Conservation (phyloP, 2,888 invertebrate species). For the Tenthredo mesomela region DNA sequence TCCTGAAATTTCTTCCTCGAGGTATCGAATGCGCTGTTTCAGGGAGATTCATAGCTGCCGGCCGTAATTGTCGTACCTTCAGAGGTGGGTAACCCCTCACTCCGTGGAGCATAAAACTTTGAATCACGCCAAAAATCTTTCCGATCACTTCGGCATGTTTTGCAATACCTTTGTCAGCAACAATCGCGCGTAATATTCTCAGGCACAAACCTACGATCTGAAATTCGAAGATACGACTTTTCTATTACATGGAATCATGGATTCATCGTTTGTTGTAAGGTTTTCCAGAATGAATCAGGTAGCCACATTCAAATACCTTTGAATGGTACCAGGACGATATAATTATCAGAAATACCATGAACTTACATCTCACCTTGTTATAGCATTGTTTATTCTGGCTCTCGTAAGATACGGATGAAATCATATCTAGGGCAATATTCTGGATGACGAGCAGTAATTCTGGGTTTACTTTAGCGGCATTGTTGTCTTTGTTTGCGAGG, state of each 20-base stretch:
- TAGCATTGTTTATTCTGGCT: constrained; percentile 60
- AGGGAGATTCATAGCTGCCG: constrained; percentile 74
- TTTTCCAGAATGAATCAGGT: background rate
- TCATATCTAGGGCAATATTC: constrained; percentile 61
- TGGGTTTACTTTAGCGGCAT: constrained; percentile 56
- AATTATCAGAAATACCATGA: constrained; percentile 5
- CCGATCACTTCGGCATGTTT: constrained; percentile 66
- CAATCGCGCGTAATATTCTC: constrained; percentile 64
- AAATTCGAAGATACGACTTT: constrained; percentile 63
- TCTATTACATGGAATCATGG: constrained; percentile 53
- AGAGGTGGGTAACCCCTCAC: constrained; percentile 66
- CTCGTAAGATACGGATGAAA: constrained; percentile 60
- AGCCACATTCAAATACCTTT: background rate
- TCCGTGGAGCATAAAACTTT: constrained; percentile 72
- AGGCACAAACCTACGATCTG: constrained; percentile 68
- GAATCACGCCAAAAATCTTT: constrained; percentile 70
- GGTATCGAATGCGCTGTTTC: constrained; percentile 67
- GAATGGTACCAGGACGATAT: background rate
- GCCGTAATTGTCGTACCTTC: constrained; percentile 67
- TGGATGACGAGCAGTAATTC: constrained; percentile 64
- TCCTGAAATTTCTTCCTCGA: constrained; percentile 66
- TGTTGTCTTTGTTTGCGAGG: constrained; percentile 63
- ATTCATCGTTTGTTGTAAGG: background rate
- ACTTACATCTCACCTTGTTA: constrained; percentile 63
- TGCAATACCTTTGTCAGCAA: constrained; percentile 57